Base-by-base conservation (phyloP, 2,113 vertebrate genomes). In the Laticauda colubrina region DNA sequence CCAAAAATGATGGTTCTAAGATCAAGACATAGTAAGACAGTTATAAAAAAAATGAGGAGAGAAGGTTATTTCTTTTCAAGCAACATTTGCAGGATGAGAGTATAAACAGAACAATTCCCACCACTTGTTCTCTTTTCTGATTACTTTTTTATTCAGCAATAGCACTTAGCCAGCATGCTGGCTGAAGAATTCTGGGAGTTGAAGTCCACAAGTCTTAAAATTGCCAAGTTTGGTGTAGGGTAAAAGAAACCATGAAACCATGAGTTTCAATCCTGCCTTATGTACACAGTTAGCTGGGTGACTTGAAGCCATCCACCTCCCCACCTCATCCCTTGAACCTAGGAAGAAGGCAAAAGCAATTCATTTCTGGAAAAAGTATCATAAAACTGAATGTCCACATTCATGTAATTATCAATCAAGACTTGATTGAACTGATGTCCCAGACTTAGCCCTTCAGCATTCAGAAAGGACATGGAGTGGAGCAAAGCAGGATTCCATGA, bases 51-150 rank as follows among this genome's bases (percentile, higher is more conserved):
- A 5, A 26, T 86, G 91, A 92, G 90, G 39, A 92, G 57, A 43
- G 43, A 45, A 23, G 87, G 24, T 56, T 53, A 23, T 12, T 69
- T 43, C 57, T 88, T 86, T 43, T 92, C 93, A 94, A 85, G 24
- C 2, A 0, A 89, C 45, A 90, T 23, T 94, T 59, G 39, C 14
- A 26, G 0, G 23, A 90, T 91, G 90, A 85, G 59, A 94, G 95
- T 91, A 54, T 29, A 95, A 93, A 94, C 3, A 90, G 51, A 45
- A 21, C 89, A 26, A 90, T 61, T 26, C 20, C 34, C 12, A 86
- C 88, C 86, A 92, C 54, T 59, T 93, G 26, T 69, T 34, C 92
- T 94, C 43, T 81, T 94, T 93, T 93, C 95, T 64, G 90, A 56
- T 88, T 89, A 85, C 92, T 86, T 5, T 94, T 59, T 34, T 51